These are phyloP conservation scores for Drosophila orena DNA, from an alignment of 1,140 invertebrate species.

Conservation along the genomic window DNA sequence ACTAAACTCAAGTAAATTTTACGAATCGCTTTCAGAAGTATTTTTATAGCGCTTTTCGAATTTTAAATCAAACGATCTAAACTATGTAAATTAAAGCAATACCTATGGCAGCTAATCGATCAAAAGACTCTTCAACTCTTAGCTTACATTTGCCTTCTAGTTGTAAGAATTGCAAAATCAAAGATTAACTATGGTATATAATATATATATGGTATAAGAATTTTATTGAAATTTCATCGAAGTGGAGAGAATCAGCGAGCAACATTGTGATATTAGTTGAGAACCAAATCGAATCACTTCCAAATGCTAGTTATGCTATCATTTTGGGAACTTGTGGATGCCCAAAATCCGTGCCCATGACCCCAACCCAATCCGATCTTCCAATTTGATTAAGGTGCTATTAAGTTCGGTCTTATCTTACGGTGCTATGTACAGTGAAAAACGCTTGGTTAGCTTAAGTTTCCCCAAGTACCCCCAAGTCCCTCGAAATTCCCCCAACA, in stretches of 20 bases:
- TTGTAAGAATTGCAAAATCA: slow-evolving; percentile 53
- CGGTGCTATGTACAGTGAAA: slow-evolving; percentile 35
- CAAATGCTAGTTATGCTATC: slow-evolving; percentile 71
- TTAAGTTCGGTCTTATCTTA: slow-evolving; percentile 42
- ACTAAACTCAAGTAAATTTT: slow-evolving; percentile 58
- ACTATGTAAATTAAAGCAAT: slow-evolving; percentile 70
- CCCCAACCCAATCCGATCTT: slow-evolving; percentile 41
- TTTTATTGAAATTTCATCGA: slow-evolving; percentile 42
- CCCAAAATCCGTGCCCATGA: not conserved
- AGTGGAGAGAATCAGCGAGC: slow-evolving; percentile 71
- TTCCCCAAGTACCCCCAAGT: not conserved
- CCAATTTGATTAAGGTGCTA: slow-evolving; percentile 49
- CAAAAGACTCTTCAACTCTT: slow-evolving; percentile 78
- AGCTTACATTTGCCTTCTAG: slow-evolving; percentile 82
- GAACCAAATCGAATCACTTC: slow-evolving; percentile 80
- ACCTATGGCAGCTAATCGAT: slow-evolving; percentile 65
- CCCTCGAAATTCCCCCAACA: slow-evolving; percentile 4
- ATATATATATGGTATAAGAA: slow-evolving; percentile 10
- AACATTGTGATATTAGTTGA: slow-evolving; percentile 84
- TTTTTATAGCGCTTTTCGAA: slow-evolving; percentile 80
- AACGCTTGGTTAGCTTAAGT: slow-evolving; percentile 41
- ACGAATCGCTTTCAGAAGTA: slow-evolving; percentile 73
- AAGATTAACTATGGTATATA: slow-evolving; percentile 34
- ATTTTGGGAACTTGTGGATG: slow-evolving; percentile 37
- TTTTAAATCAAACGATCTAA: slow-evolving; percentile 63